Percentiles rank a stretch among this genome's conserved stretches.
Evolutionary conservation across 2,113 vertebrate species (phyloP).

Genomic region (Menura novaehollandiae): DNA sequence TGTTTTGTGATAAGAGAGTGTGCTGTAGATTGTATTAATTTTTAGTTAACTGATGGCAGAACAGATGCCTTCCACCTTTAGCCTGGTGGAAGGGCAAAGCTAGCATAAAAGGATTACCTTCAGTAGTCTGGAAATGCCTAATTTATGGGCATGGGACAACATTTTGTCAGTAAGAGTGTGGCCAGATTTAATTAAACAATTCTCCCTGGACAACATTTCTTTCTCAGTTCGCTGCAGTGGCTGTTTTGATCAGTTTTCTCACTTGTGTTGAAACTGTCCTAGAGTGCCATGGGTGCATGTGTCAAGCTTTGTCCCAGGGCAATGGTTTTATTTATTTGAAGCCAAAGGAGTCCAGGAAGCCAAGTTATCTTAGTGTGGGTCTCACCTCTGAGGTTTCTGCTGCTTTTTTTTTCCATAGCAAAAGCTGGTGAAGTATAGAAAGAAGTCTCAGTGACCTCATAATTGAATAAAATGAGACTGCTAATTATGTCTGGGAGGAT

Average conservation of each 20-base stretch:
- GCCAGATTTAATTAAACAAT: neutral
- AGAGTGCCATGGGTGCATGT: neutral
- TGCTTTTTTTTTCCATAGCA: neutral
- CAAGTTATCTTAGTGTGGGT: neutral
- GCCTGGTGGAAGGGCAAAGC: neutral
- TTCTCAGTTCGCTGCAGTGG: neutral
- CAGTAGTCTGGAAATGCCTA: neutral
- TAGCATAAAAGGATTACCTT: neutral
- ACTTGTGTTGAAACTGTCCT: neutral
- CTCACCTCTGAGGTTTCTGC: neutral
- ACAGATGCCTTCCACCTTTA: too few relatives aligned
- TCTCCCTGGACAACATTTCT: neutral
- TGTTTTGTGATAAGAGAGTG: neutral
- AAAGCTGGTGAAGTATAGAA: neutral
- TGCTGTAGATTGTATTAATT: neutral
- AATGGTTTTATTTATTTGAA: neutral
- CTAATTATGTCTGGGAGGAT: constrained; percentile 13
- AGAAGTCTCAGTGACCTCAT: neutral
- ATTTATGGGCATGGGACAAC: neutral
- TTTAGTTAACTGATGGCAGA: neutral
- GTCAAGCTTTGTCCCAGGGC: neutral
- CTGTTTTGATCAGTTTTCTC: neutral
- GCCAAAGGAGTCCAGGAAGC: neutral
- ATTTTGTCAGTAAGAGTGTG: neutral
- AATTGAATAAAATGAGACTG: constrained; percentile 1